Conservation (phyloP, 2,888 invertebrate genomes). For the Chloromyia formosa region DNA sequence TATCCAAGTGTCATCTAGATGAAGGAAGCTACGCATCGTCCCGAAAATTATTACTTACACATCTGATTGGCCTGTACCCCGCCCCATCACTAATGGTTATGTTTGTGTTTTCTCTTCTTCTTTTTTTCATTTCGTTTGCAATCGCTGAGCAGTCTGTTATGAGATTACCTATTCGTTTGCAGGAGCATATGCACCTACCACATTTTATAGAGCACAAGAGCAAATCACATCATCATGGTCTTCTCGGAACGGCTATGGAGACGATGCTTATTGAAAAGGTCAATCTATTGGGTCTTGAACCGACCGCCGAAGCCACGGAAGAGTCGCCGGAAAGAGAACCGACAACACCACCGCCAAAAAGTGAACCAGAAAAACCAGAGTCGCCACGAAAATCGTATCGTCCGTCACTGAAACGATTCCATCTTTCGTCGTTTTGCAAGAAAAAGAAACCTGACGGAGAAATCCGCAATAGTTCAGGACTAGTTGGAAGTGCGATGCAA, state of each 20-base stretch:
- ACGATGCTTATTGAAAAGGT: conserved; percentile 60
- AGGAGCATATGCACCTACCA: conserved; percentile 49
- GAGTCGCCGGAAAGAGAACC: not conserved
- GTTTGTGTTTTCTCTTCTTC: conserved; percentile 35
- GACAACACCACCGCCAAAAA: not conserved
- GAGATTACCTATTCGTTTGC: conserved; percentile 44
- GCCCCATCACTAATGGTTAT: conserved; percentile 37
- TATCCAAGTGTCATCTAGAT: conserved; percentile 5
- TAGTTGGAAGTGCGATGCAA: conserved; percentile 68
- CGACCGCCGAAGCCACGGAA: conserved; percentile 50
- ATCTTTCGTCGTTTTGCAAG: conserved; percentile 52
- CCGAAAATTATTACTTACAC: conserved; percentile 28
- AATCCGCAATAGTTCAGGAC: conserved; percentile 58
- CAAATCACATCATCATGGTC: conserved; percentile 53
- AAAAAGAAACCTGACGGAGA: conserved; percentile 43
- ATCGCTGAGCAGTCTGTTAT: conserved; percentile 34
- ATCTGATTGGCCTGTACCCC: conserved; percentile 25
- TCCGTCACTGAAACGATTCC: conserved; percentile 50
- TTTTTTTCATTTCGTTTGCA: not conserved
- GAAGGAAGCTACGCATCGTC: conserved; percentile 15
- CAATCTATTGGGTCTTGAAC: conserved; percentile 56
- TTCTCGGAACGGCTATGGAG: conserved; percentile 60
- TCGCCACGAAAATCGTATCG: conserved; percentile 12
- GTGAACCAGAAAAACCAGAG: not conserved
- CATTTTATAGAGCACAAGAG: conserved; percentile 44